Base-by-base conservation (phyloP, 2,797 vertebrate species). In the Sebastiscus tertius region DNA sequence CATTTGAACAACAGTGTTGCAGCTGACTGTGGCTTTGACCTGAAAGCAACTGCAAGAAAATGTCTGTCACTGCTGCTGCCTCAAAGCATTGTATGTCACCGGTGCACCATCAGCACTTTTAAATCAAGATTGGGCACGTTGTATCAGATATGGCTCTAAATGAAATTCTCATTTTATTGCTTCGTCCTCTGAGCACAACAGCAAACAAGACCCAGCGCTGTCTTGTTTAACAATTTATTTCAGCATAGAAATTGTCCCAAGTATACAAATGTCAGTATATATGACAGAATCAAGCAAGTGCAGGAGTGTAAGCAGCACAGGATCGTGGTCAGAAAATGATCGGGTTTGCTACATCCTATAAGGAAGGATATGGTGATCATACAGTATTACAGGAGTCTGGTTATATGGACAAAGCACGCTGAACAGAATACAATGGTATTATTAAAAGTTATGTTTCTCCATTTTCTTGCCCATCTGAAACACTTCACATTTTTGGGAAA, bases 181-280 rank as follows among this genome's bases (percentile, higher is more conserved):
- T 73, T 29, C 0, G 3, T 24, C 49, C 33, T 66, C 33, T 29
- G 18, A 59, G 29, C 33, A 75, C 61, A 73, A 55, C 5, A 58
- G 18, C 22, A 80, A 79, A 80, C 26, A 59, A 42, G n/a, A 56
- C 11, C 8, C 22, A 61, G 68, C 34, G 4, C 16, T 12, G 13
- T 70, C 14, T 26, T 42, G 22, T 67, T 77, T 10, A 61, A 67
- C 49, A 12, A 34, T 92, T 89, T 90, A 91, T 90, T 92, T 77
- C 39, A 65, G 80, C 52, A 26, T 86, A 83, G 63, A 87, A 78
- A 89, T 62, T 26, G 71, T 22, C 22, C 33, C n/a, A 22, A 67
- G 22, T 71, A 68, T 61, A 77, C 55, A 85, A 79, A 84, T 56
- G 33, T 64, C 9, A 29, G 26, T 66, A 20, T 33, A n/a, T 36